These are phyloP conservation scores for Isoperla grammatica DNA, from an alignment of 2,888 invertebrate genomes.

Conservation along the genomic window DNA sequence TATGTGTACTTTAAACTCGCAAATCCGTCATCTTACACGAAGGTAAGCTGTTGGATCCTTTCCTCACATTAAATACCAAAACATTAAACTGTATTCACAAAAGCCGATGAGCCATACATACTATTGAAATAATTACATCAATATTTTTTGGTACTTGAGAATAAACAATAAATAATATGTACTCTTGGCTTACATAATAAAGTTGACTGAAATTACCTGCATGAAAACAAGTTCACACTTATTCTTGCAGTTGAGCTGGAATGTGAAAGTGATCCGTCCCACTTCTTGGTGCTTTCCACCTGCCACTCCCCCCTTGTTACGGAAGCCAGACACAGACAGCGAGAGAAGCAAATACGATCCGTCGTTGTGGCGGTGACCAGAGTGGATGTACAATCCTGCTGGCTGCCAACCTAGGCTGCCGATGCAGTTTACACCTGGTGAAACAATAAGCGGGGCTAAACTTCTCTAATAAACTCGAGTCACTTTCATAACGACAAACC, in stretches of 20 bases:
- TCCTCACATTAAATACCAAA: no score
- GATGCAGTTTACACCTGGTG: conserved; percentile 27
- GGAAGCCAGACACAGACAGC: conserved; percentile 45
- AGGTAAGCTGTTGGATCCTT: no score
- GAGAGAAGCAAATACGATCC: conserved; percentile 47
- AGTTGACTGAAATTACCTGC: conserved; percentile 40
- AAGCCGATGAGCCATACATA: no score
- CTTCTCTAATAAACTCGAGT: not conserved
- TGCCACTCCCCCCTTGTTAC: conserved; percentile 40
- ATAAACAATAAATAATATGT: no score
- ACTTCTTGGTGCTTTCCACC: conserved; percentile 42
- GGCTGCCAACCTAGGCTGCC: conserved; percentile 46
- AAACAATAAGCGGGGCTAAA: not conserved
- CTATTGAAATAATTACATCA: no score
- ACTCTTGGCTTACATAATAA: no score
- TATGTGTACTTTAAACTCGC: no score
- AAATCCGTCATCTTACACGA: no score
- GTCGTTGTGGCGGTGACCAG: conserved; percentile 46
- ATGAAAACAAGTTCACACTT: conserved; percentile 50
- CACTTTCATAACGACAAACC: not conserved
- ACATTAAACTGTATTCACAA: no score
- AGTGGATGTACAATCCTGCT: conserved; percentile 46
- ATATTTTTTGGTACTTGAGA: no score
- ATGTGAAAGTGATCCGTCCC: conserved; percentile 47
- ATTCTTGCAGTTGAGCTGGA: conserved; percentile 48